phyloP scores from a whole-genome alignment of 2,113 vertebrate genomes.

The Arenaria interpres region DNA sequence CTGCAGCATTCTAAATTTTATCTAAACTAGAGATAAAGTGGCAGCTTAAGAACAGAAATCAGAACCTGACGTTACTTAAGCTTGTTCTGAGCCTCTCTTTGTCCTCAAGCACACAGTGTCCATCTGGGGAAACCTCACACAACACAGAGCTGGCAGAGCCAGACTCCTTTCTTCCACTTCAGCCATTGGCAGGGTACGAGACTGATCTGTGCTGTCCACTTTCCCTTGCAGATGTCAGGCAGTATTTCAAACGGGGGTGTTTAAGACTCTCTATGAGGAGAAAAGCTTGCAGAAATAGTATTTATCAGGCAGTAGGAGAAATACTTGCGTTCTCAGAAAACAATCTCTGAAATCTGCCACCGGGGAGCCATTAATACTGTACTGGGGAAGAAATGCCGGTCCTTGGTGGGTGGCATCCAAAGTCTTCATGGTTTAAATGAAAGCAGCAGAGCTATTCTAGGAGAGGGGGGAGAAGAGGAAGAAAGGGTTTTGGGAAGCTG shows the following conservation, averaged over 20 bases:
- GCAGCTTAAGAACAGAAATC: neutral
- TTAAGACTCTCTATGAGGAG: neutral
- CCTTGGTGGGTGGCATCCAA: neutral
- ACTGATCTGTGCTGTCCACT: neutral
- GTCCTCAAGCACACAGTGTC: neutral
- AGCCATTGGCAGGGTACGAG: neutral
- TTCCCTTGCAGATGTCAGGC: neutral
- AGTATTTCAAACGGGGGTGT: fast-evolving
- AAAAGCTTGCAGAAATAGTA: neutral
- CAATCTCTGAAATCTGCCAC: neutral
- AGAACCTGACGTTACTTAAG: neutral
- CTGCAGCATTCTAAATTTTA: neutral
- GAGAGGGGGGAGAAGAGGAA: neutral
- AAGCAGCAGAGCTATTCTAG: neutral
- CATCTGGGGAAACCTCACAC: neutral
- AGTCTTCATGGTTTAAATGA: neutral
- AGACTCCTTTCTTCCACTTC: neutral
- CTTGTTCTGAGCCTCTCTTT: neutral
- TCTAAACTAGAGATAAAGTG: neutral
- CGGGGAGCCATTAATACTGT: fast-evolving
- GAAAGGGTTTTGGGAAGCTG: neutral
- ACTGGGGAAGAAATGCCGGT: neutral
- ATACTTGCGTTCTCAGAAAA: neutral
- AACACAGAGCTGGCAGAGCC: neutral
- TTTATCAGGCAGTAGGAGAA: neutral